These are phyloP conservation scores for Erynnis tages DNA, from an alignment of 2,888 invertebrate genomes.

Conservation along the genomic window DNA sequence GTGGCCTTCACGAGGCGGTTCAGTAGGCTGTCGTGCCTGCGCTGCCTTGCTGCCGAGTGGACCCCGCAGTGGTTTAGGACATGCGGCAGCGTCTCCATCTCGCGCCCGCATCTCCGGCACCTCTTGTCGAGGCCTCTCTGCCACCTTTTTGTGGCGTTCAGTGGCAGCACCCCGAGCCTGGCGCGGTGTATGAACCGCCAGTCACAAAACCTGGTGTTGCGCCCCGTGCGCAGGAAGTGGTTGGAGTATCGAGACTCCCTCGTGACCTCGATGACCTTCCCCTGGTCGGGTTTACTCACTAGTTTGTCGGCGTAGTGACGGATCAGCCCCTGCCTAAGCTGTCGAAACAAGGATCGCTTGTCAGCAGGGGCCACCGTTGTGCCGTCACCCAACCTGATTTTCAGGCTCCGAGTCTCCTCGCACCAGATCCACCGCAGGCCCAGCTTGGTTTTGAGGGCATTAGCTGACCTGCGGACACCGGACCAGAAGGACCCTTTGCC, in stretches of 20 bases:
- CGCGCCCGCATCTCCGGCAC: neutral
- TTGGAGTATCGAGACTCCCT: neutral
- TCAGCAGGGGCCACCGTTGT: neutral
- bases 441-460: neutral
- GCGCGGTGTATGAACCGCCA: neutral
- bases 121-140: neutral
- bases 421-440: neutral
- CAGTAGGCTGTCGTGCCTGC: neutral
- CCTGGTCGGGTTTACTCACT: neutral
- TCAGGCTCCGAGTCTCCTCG: neutral
- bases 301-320: neutral
- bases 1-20: neutral
- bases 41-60: neutral
- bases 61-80: neutral
- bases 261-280: neutral
- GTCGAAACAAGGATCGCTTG: neutral
- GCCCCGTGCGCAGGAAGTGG: neutral
- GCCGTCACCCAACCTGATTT: neutral
- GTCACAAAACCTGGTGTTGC: neutral
- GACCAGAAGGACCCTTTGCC: neutral
- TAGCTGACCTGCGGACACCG: neutral
- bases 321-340: neutral
- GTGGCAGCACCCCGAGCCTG: neutral
- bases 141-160: neutral
- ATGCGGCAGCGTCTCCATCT: neutral